Evolutionary conservation across 2,113 vertebrate species (phyloP).

Genomic region (Pandion haliaetus): DNA sequence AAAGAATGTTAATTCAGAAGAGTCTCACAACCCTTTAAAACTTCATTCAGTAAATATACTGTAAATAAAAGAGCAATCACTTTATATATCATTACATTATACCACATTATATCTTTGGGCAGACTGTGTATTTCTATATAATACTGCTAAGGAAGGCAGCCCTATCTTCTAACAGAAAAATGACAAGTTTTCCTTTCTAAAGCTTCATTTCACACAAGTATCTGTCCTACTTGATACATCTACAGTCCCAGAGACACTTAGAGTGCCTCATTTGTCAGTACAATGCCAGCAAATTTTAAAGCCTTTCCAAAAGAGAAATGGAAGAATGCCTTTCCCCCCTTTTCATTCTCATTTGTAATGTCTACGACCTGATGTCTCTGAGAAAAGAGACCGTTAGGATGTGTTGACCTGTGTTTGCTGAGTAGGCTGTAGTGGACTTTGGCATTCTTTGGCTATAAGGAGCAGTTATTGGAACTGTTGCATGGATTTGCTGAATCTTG

Average conservation of each 20-base stretch:
- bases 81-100: not conserved
- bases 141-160: not conserved
- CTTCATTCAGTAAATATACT: not conserved
- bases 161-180: not conserved
- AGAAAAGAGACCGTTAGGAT: not conserved
- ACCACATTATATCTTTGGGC: not conserved
- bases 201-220: not conserved
- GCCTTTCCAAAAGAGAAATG: not conserved
- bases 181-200: not conserved
- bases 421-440: not conserved
- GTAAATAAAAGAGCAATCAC: not conserved
- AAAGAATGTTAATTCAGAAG: not conserved
- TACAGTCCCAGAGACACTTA: not conserved
- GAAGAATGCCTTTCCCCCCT: not conserved
- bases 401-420: not conserved
- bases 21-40: not conserved
- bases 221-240: not conserved
- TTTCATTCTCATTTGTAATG: not conserved
- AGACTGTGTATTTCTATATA: not conserved
- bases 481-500: not conserved
- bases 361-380: not conserved
- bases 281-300: not conserved
- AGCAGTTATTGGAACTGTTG: not conserved
- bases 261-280: not conserved
- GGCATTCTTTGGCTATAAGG: not conserved